A percentile compares a stretch with the other conserved stretches of the same genome.
Conservation (phyloP, 1,140 invertebrate species). For the Coelopa frigida region DNA sequence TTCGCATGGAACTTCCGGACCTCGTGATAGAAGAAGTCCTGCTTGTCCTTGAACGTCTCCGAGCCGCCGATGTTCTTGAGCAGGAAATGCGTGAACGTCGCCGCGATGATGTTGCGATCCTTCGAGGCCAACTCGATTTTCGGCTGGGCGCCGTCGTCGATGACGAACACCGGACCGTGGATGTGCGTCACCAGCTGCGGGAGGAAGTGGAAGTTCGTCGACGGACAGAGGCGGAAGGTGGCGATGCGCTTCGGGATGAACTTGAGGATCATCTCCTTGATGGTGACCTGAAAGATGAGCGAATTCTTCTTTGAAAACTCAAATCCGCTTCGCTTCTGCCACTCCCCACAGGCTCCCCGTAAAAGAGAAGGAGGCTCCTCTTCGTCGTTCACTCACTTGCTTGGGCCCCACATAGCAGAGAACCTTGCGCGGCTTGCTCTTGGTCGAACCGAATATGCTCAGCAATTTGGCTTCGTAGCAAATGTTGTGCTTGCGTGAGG, state of each 20-base stretch:
- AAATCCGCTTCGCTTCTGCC: too few relatives aligned
- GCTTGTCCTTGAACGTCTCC: constrained; percentile 92
- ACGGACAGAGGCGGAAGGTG: constrained; percentile 88
- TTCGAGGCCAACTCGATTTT: constrained; percentile 72
- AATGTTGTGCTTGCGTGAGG: constrained; percentile 73
- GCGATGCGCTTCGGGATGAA: constrained; percentile 86
- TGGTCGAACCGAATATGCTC: constrained; percentile 55
- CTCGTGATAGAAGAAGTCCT: constrained; percentile 92
- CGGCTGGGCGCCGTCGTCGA: constrained; percentile 87
- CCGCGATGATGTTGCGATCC: constrained; percentile 83
- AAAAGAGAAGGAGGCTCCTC: too few relatives aligned
- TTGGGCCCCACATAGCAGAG: constrained; percentile 82
- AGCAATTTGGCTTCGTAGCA: constrained; percentile 80
- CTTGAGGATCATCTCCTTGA: constrained; percentile 88
- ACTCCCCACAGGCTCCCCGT: too few relatives aligned
- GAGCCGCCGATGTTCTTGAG: constrained; percentile 93
- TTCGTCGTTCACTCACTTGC: constrained; percentile 43
- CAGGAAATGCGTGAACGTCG: constrained; percentile 85
- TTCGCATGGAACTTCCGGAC: constrained; percentile 78
- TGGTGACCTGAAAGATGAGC: constrained; percentile 62
- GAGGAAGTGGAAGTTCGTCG: constrained; percentile 70
- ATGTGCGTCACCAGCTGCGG: constrained; percentile 46
- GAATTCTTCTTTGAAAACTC: constrained; percentile 29
- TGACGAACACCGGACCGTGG: constrained; percentile 54
- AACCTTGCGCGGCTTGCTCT: constrained; percentile 72